Evolutionary conservation across 2,888 invertebrate genomes (phyloP).

Genomic region (Onthophagus sagittarius): DNA sequence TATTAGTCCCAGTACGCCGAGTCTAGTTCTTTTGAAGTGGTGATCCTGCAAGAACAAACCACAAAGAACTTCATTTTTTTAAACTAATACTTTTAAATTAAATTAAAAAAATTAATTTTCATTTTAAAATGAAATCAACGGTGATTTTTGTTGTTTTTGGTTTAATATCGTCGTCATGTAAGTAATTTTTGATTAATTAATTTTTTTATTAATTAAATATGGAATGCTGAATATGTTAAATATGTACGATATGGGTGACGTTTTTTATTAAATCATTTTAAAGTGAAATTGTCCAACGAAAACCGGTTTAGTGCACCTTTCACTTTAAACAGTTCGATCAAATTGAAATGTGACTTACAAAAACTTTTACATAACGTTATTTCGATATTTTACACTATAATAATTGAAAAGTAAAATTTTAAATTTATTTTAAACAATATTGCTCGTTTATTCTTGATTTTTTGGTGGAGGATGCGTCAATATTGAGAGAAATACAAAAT

Average conservation of each 20-base stretch:
- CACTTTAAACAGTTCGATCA: background rate
- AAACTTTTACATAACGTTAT: slow-evolving; percentile 4
- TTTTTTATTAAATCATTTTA: background rate
- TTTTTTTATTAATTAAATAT: slow-evolving; percentile 13
- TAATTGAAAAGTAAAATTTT: no score
- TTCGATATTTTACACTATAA: no score
- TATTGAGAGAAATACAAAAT: no score
- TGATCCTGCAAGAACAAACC: slow-evolving; percentile 34
- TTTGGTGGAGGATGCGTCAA: no score
- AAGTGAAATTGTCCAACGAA: background rate
- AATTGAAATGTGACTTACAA: background rate
- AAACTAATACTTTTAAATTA: slow-evolving; percentile 20
- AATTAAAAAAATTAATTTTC: slow-evolving; percentile 22
- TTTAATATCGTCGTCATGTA: slow-evolving; percentile 34
- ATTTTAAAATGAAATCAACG: slow-evolving; percentile 34
- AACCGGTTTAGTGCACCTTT: background rate
- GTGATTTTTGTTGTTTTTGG: slow-evolving; percentile 29
- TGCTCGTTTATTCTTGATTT: no score
- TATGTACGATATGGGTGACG: background rate
- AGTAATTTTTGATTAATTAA: slow-evolving; percentile 30
- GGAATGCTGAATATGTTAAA: background rate
- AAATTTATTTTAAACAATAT: no score
- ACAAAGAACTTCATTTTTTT: background rate
- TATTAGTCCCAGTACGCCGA: slow-evolving; percentile 35
- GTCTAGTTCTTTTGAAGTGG: slow-evolving; percentile 39